Evolutionary conservation across 1,140 invertebrate genomes (phyloP), one percentile per base, ranked within the genome.

Genomic region (Cotesia typhae): DNA sequence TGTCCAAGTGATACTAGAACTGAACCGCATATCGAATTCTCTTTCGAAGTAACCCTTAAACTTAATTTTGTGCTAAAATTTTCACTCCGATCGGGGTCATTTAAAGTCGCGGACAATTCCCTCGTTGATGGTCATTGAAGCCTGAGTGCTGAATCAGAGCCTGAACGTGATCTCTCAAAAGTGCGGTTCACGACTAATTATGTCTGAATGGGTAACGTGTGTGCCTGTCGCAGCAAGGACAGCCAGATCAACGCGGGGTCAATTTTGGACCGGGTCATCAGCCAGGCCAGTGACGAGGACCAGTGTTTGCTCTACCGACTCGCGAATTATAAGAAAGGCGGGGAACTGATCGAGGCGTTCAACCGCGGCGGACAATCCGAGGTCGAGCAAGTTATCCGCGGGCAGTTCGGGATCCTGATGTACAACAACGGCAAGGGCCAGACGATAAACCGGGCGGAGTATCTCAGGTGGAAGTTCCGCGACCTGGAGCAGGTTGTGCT

Each of bases 391-490:
- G 85, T 98, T 51, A 95, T 98, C 36, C 89, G 91, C 20, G 95
- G 96, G 75, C 94, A 98, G 80, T 95, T 98, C 77, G 91, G 92
- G 0, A 89, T 94, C 0, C 92, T 96, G 77, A 94, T 97, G 92
- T 98, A 98, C 80, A 92, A 92, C 51, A 91, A 95, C 55, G 97
- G 97, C 5, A 92, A 94, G 79, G 95, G 96, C 0, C 91, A 95
- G 80, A 87, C 92, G 7, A 95, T 99, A 75, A 96, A 95, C 80
- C 89, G 95, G 35, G 92, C 94, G 0, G 97, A 98, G 79, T 98
- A 96, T 83, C 84, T 98, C 4, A 89, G 94, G 61, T 98, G 96
- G 96, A 96, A 96, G 82, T 96, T 95, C 82, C 89, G 94, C n/a
- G 94, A 95, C 79, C 90, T 94, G 60, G 92, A 94, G 73, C 81